Evolutionary conservation across 2,888 invertebrate species (phyloP).

Genomic region (Syritta pipiens): DNA sequence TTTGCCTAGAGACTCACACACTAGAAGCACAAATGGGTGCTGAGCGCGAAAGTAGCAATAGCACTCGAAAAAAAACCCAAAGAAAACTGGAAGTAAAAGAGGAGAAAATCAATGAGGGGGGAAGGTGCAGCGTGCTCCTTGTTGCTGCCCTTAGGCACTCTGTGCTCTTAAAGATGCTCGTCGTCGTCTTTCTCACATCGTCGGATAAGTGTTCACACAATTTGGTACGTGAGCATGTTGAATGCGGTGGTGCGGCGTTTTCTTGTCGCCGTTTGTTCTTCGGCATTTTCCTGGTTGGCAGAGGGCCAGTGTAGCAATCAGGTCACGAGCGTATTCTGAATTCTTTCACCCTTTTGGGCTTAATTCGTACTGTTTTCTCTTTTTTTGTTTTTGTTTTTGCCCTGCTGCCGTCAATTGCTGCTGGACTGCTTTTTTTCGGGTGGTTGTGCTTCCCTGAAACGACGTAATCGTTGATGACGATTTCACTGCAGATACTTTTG

Average conservation of each 20-base stretch:
- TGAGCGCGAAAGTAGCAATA: constrained; percentile 1
- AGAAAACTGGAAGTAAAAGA: neutral
- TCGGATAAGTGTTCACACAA: constrained; percentile 43
- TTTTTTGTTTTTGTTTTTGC: neutral
- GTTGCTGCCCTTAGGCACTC: constrained; percentile 44
- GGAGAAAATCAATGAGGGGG: constrained; percentile 38
- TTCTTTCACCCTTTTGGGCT: constrained; percentile 54
- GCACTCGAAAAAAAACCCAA: neutral
- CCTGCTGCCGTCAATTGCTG: constrained; percentile 6
- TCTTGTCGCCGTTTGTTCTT: constrained; percentile 27
- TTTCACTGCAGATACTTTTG: constrained; percentile 29
- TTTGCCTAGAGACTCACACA: constrained; percentile 14
- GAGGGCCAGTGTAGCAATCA: constrained; percentile 45
- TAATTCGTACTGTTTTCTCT: constrained; percentile 20
- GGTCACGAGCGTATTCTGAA: constrained; percentile 58
- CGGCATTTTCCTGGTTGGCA: constrained; percentile 28
- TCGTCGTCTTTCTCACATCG: constrained; percentile 48
- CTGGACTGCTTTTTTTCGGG: constrained; percentile 16
- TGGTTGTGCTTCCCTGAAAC: neutral
- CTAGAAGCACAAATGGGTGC: neutral
- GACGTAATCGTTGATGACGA: constrained; percentile 34
- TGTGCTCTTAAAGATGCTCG: constrained; percentile 38
- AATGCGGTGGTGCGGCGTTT: constrained; percentile 52
- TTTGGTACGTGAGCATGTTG: constrained; percentile 59
- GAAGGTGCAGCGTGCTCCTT: constrained; percentile 56